Evolutionary conservation across 1,140 invertebrate genomes (phyloP).

Genomic region (Magallana angulata): DNA sequence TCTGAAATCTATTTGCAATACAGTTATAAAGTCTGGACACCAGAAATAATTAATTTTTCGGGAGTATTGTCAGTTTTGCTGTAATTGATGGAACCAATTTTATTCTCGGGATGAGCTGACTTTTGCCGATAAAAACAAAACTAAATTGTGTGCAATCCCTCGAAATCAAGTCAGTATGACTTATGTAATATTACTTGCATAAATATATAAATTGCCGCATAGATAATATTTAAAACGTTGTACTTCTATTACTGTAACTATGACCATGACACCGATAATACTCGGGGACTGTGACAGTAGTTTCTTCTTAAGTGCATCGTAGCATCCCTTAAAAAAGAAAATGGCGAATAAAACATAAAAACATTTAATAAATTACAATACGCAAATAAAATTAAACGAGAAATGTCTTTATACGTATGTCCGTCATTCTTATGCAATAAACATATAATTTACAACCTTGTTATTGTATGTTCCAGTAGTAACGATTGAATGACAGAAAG

Average conservation of each 20-base stretch:
- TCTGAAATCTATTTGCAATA: neutral
- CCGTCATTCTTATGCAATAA: neutral
- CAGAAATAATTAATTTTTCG: neutral
- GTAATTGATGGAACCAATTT: neutral
- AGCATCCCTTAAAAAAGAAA: constrained; percentile 31
- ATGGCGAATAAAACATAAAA: neutral
- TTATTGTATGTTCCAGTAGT: neutral
- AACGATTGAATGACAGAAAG: neutral
- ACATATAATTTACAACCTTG: neutral
- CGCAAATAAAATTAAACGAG: neutral
- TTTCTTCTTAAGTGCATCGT: neutral
- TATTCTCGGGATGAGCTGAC: neutral
- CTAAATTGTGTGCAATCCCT: too few relatives aligned
- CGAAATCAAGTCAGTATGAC: neutral
- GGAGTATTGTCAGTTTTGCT: neutral
- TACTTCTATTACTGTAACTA: neutral
- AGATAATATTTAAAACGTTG: neutral
- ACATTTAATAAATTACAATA: neutral
- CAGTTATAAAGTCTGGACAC: too few relatives aligned
- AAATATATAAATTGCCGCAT: neutral
- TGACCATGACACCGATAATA: neutral
- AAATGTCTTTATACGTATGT: neutral
- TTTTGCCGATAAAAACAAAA: too few relatives aligned
- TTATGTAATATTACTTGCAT: neutral
- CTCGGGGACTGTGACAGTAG: neutral